Evolutionary conservation across 2,113 vertebrate genomes (phyloP), one percentile per base, ranked within the genome.

Genomic region (Periophthalmodon schlosseri): DNA sequence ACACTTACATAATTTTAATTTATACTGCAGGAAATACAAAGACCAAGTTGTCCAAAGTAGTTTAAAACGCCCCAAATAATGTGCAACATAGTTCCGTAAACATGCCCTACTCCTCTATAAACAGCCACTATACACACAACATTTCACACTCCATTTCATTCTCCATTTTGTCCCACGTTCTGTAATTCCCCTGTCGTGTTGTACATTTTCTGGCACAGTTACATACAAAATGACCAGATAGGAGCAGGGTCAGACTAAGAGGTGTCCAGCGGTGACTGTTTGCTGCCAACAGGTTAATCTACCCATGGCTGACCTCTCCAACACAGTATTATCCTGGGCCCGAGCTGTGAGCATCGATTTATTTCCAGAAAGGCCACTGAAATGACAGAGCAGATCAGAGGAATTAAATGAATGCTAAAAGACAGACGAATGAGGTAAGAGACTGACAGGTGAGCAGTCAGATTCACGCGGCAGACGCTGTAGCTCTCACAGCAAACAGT

Each of bases 301-400:
- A 68, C 46, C 66, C 44, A 68, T 23, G 44, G 39, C 44, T 49
- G 66, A 68, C 66, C 39, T 68, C 66, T 24, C 46, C n/a, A 10
- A 14, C 66, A 24, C 66, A 49, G 24, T 23, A 46, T 24, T 49
- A 49, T 24, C 46, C 23, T 44, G 3, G 21, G 15, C 28, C 16
- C 9, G 24, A 54, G 47, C 68, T 54, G 24, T 33, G 24, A 52
- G 49, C 68, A 69, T 69, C 68, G 18, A 69, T 69, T 54, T 69
- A 69, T 56, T 54, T 69, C 68, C 68, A 69, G 68, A 69, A 69
- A 54, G 49, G 68, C 68, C 52, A 69, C 33, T 56, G 68, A 69
- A 69, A 69, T 69, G 68, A 56, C 68, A 69, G 68, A n/a, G 68
- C 49, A 69, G 49, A 69, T 69, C 68, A 69, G 28, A 69, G 68